phyloP scores from a whole-genome alignment of 2,797 vertebrate genomes.

The Thaleichthys pacificus region DNA sequence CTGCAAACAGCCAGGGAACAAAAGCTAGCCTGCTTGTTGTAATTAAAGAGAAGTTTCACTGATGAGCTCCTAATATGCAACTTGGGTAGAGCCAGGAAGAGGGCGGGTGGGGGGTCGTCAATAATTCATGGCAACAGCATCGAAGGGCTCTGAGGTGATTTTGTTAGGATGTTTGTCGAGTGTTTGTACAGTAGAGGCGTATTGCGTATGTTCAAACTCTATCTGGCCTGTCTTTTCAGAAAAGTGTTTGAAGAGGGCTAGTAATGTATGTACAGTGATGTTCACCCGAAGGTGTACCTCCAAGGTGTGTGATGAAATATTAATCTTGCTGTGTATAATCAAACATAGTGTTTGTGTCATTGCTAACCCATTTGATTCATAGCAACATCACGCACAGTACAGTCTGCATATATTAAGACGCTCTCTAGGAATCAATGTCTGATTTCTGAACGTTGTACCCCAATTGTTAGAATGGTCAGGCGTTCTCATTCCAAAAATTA shows the following conservation, averaged over 20 bases:
- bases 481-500: no score
- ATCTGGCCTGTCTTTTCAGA: slow-evolving; percentile 27
- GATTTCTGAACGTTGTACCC: no score
- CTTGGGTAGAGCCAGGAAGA: slow-evolving; percentile 29
- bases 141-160: slow-evolving; percentile 54
- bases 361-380: not conserved
- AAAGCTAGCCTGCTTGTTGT: slow-evolving; percentile 63
- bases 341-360: slow-evolving; percentile 7
- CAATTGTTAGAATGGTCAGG: no score
- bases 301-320: slow-evolving; percentile 4
- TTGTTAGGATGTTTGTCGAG: slow-evolving; percentile 25
- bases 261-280: slow-evolving; percentile 25
- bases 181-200: slow-evolving; percentile 1
- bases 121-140: slow-evolving; percentile 69
- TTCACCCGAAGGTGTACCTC: not conserved
- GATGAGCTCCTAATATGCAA: slow-evolving; percentile 65
- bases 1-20: slow-evolving; percentile 49
- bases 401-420: not conserved
- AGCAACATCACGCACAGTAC: not conserved
- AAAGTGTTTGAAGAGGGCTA: slow-evolving; percentile 38
- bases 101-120: slow-evolving; percentile 42
- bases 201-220: not conserved
- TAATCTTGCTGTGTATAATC: slow-evolving; percentile 1
- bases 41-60: slow-evolving; percentile 64
- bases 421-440: slow-evolving; percentile 5